A percentile compares a stretch with the other conserved stretches of the same genome.
Conservation (phyloP, 2,888 invertebrate genomes). For the Ceratothoa steindachneri region DNA sequence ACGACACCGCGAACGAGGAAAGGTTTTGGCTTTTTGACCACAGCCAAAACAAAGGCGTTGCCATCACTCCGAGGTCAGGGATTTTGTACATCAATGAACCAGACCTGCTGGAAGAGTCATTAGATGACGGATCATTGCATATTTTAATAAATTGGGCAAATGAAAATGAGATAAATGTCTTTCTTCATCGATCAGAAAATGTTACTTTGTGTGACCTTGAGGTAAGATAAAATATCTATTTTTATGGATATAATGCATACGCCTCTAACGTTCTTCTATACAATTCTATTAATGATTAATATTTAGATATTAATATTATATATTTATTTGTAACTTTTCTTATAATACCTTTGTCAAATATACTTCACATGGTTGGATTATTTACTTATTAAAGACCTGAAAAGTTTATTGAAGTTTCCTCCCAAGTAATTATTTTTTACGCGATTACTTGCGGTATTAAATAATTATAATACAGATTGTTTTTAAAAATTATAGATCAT, state of each 20-base stretch:
- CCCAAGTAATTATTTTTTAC: too few relatives aligned
- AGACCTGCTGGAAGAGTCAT: conserved; percentile 12
- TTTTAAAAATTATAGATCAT: too few relatives aligned
- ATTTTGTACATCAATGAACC: conserved; percentile 37
- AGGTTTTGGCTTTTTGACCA: background rate
- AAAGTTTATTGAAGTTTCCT: too few relatives aligned
- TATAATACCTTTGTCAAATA: too few relatives aligned
- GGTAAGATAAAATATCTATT: background rate
- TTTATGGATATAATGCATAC: conserved; percentile 3
- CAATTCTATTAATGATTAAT: background rate
- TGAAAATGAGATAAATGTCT: background rate
- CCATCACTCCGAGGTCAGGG: conserved; percentile 22
- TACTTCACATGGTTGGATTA: too few relatives aligned
- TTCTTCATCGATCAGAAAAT: background rate
- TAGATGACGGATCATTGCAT: background rate
- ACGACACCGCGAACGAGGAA: background rate
- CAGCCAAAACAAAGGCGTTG: conserved; percentile 8
- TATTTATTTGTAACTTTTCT: too few relatives aligned
- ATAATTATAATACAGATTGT: too few relatives aligned
- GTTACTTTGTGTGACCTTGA: background rate
- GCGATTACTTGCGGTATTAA: too few relatives aligned
- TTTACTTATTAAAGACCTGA: too few relatives aligned
- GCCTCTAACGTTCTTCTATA: background rate
- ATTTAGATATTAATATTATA: too few relatives aligned
- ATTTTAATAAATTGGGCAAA: background rate